These are phyloP conservation scores for Chiroxiphia lanceolata DNA, from an alignment of 2,797 vertebrate species.

Conservation along the genomic window DNA sequence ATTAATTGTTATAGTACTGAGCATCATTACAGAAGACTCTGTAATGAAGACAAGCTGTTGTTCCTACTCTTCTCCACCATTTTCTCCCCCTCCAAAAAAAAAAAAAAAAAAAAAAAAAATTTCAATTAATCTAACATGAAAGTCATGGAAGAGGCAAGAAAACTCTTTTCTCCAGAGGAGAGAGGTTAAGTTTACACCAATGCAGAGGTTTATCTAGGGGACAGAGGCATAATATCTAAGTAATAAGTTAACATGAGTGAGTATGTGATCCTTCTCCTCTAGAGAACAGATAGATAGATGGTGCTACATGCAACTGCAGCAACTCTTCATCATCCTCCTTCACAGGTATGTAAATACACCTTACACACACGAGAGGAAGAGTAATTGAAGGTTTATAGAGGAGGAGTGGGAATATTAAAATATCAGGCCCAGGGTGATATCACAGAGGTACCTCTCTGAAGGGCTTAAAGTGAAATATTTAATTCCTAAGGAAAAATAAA, in stretches of 20 bases:
- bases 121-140: not conserved
- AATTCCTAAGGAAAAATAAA: not conserved
- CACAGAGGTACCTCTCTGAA: not conserved
- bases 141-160: not conserved
- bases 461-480: not conserved
- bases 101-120: no score
- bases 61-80: not conserved
- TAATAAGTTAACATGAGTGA: not conserved
- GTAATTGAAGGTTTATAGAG: not conserved
- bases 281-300: not conserved
- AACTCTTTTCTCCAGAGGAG: not conserved
- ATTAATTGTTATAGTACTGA: not conserved
- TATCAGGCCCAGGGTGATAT: not conserved
- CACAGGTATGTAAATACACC: not conserved
- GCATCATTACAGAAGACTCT: not conserved
- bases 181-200: not conserved
- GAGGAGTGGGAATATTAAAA: not conserved
- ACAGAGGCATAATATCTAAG: not conserved
- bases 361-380: not conserved
- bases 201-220: not conserved
- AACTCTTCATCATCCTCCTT: not conserved
- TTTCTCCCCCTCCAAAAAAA: accelerated
- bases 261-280: not conserved
- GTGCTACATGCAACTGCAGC: not conserved
- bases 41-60: not conserved